A percentile compares a stretch with the other conserved stretches of the same genome.
Conservation (phyloP, 2,888 invertebrate genomes). For the Drosophila anceps region DNA sequence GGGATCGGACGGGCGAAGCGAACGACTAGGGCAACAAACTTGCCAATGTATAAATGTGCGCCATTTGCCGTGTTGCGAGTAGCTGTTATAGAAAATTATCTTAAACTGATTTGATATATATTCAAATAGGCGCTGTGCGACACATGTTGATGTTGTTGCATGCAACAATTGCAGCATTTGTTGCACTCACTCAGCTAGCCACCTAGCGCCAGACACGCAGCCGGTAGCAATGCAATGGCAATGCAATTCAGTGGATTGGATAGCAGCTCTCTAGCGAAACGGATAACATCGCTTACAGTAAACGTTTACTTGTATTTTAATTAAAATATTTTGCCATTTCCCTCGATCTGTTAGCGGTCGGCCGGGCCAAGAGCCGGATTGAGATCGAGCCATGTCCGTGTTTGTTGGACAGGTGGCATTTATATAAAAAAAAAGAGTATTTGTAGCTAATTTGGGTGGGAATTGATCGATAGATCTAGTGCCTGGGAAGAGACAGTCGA, state of each 20-base stretch:
- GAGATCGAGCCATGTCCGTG: conserved; percentile 69
- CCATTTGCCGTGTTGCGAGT: conserved; percentile 64
- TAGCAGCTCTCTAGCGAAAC: conserved; percentile 31
- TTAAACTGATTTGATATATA: conserved; percentile 80
- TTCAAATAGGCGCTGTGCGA: conserved; percentile 79
- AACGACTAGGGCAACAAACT: conserved; percentile 74
- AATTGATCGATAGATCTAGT: conserved; percentile 63
- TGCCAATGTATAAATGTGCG: conserved; percentile 63
- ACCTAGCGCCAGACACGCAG: conserved; percentile 61
- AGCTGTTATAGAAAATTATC: conserved; percentile 80
- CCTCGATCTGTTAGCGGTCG: conserved; percentile 36
- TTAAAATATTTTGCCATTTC: conserved; percentile 77
- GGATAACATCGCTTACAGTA: conserved; percentile 77
- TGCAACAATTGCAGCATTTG: conserved; percentile 58
- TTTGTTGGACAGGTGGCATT: conserved; percentile 70
- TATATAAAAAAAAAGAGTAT: conserved; percentile 61
- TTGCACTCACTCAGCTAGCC: conserved; percentile 24
- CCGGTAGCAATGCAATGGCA: conserved; percentile 42
- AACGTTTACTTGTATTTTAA: conserved; percentile 80
- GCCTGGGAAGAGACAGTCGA: conserved; percentile 15
- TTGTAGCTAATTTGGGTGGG: conserved; percentile 66
- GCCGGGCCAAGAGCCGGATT: conserved; percentile 45
- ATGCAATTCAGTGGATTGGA: conserved; percentile 31
- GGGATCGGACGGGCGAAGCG: conserved; percentile 41
- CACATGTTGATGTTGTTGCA: conserved; percentile 74